Evolutionary conservation across 2,888 invertebrate species (phyloP).

Genomic region (Griposia aprilina): DNA sequence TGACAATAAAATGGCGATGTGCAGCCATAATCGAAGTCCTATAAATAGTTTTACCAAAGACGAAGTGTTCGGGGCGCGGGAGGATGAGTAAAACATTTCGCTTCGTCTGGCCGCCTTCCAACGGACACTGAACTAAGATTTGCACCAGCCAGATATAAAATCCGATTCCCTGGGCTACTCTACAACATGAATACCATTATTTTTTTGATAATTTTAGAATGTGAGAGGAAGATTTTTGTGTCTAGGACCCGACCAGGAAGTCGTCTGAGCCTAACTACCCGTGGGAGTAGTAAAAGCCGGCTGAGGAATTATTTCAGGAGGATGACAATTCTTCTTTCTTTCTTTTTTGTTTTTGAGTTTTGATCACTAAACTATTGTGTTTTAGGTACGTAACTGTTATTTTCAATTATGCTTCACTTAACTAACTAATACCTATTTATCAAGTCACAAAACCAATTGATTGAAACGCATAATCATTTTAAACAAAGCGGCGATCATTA

Average conservation of each 20-base stretch:
- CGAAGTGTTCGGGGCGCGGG: constrained; percentile 44
- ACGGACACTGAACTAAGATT: constrained; percentile 62
- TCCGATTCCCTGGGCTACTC: constrained; percentile 33
- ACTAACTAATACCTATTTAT: constrained; percentile 5
- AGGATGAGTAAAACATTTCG: constrained; percentile 43
- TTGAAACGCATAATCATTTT: constrained; percentile 38
- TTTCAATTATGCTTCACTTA: background rate
- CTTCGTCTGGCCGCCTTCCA: constrained; percentile 64
- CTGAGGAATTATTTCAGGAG: background rate
- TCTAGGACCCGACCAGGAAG: background rate
- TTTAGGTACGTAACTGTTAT: background rate
- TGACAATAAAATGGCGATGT: constrained; percentile 60
- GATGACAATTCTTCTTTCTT: background rate
- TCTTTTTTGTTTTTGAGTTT: background rate
- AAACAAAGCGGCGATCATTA: constrained; percentile 34
- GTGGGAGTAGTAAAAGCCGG: background rate
- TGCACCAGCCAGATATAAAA: constrained; percentile 56
- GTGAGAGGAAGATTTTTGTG: background rate
- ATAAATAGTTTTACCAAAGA: constrained; percentile 64
- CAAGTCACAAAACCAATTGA: constrained; percentile 16
- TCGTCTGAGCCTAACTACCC: background rate
- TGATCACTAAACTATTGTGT: background rate
- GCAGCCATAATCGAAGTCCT: constrained; percentile 57
- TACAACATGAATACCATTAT: constrained; percentile 36
- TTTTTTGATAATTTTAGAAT: background rate